Evolutionary conservation across 2,113 vertebrate species (phyloP).

Genomic region (human (Homo sapiens)): GRCh38 chr9:131140501-131141000

Average conservation of each 20-base stretch:
- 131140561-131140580: conserved; percentile 89
- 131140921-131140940: background rate
- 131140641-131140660: conserved; percentile 86
- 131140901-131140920: background rate
- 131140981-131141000: background rate
- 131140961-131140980: background rate
- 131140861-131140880: fast-evolving
- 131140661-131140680: conserved; percentile 73
- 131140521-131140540: background rate
- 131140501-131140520: background rate
- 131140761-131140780: background rate
- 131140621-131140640: conserved; percentile 93
- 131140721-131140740: fast-evolving
- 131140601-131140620: conserved; percentile 95
- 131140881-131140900: background rate
- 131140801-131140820: background rate
- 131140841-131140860: background rate
- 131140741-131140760: fast-evolving
- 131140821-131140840: no score
- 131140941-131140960: background rate
- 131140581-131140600: conserved; percentile 96
- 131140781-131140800: fast-evolving
- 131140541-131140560: conserved; percentile 92
- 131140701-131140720: conserved; percentile 84
- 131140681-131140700: conserved; percentile 90